Evolutionary conservation across 2,888 invertebrate species (phyloP).

Genomic region (Odontomyia ornata): DNA sequence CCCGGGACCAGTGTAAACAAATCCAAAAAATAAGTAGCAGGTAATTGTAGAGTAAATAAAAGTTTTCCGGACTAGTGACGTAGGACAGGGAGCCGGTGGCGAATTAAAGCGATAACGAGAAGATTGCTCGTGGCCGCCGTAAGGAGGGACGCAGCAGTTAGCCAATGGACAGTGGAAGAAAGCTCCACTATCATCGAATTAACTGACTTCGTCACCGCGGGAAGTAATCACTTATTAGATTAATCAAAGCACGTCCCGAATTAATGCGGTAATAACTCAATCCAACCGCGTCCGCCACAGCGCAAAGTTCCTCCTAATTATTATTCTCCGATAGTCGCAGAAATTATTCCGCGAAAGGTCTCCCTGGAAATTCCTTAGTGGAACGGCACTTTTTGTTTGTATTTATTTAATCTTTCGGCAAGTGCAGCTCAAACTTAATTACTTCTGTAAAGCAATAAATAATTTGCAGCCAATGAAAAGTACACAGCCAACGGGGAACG

Average conservation of each 20-base stretch:
- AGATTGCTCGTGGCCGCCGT: background rate
- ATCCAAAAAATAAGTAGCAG: background rate
- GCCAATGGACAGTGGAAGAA: background rate
- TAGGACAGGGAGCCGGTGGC: background rate
- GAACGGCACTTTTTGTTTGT: background rate
- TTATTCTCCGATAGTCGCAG: background rate
- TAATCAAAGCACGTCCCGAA: conserved; percentile 24
- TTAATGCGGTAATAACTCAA: conserved; percentile 18
- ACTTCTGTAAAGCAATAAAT: too few relatives aligned
- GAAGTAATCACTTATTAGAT: background rate
- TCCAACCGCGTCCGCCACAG: conserved; percentile 7
- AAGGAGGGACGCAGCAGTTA: background rate
- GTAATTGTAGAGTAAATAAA: conserved; percentile 6
- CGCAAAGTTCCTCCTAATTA: background rate
- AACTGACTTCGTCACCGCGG: background rate
- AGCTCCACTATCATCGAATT: background rate
- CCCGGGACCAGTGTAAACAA: background rate
- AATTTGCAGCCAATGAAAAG: too few relatives aligned
- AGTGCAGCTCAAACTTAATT: too few relatives aligned
- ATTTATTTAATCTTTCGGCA: too few relatives aligned
- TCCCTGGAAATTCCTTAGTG: background rate
- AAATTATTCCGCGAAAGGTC: background rate
- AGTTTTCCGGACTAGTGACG: background rate
- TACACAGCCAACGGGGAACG: background rate
- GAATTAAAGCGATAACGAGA: background rate